phyloP scores from a whole-genome alignment of 1,140 invertebrate species.

The Pseudoatta argentina region DNA sequence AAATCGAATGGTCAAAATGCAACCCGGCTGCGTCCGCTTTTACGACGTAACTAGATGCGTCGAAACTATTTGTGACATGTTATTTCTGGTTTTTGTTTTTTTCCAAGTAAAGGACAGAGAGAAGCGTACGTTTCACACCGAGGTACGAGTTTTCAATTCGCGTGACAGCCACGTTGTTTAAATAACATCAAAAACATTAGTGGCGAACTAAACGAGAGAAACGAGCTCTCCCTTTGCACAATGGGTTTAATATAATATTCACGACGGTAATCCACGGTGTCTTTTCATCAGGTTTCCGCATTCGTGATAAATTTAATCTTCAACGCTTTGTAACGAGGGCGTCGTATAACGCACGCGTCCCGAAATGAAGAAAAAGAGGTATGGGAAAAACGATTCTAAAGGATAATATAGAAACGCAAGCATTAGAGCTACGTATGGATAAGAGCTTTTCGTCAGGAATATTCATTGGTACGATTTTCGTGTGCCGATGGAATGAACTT shows the following conservation, averaged over 20 bases:
- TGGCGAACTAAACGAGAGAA: background rate
- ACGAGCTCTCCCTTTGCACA: background rate
- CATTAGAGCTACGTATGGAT: background rate
- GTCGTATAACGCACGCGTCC: background rate
- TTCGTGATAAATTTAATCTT: slow-evolving; percentile 60
- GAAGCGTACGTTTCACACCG: background rate
- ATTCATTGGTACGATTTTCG: slow-evolving; percentile 49
- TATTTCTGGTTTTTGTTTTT: slow-evolving; percentile 22
- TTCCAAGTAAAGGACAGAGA: background rate
- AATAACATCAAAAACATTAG: slow-evolving; percentile 45
- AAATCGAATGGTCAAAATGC: slow-evolving; percentile 65
- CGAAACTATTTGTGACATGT: slow-evolving; percentile 44
- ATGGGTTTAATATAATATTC: slow-evolving; percentile 48
- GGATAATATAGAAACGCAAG: slow-evolving; percentile 31
- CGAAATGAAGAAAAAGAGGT: slow-evolving; percentile 22
- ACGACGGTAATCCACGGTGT: slow-evolving; percentile 36
- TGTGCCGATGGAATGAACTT: slow-evolving; percentile 28
- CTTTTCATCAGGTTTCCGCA: slow-evolving; percentile 49
- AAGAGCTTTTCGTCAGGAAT: slow-evolving; percentile 25
- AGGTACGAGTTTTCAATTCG: slow-evolving; percentile 14
- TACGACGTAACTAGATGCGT: slow-evolving; percentile 56
- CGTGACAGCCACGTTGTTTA: slow-evolving; percentile 17
- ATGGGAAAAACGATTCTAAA: slow-evolving; percentile 11
- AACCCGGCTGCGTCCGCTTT: slow-evolving; percentile 22
- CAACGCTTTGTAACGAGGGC: slow-evolving; percentile 44